Conservation (phyloP, 2,888 invertebrate species). For the Beris morrisii region DNA sequence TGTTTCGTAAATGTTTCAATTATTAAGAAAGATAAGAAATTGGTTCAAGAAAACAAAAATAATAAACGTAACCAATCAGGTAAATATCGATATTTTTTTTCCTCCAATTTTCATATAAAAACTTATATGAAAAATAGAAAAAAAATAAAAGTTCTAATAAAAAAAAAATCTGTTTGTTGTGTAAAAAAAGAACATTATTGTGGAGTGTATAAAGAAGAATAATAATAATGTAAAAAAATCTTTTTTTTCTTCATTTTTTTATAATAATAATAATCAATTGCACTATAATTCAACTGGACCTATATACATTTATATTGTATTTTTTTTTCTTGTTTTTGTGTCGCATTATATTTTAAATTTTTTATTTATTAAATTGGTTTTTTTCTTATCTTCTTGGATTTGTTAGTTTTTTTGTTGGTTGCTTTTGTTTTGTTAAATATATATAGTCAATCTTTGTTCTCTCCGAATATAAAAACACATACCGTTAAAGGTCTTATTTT, state of each 20-base stretch:
- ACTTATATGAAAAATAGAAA: no score
- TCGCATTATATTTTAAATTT: constrained; percentile 24
- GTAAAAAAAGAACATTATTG: constrained; percentile 27
- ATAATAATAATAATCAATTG: constrained; percentile 37
- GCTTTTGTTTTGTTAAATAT: constrained; percentile 17
- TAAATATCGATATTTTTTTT: no score
- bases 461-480: constrained; percentile 64
- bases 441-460: constrained; percentile 66
- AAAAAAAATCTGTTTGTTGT: not conserved
- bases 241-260: constrained; percentile 19
- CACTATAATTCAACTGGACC: constrained; percentile 37
- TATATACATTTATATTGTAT: constrained; percentile 31
- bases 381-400: constrained; percentile 17
- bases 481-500: constrained; percentile 44
- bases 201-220: constrained; percentile 26
- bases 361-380: constrained; percentile 24
- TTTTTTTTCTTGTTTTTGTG: constrained; percentile 20
- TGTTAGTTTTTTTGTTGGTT: constrained; percentile 9
- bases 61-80: no score
- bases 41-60: constrained; percentile 16
- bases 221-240: constrained; percentile 26
- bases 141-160: no score
- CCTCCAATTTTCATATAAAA: no score
- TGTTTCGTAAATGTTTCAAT: not conserved
- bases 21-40: not conserved